Evolutionary conservation across 2,113 vertebrate species (phyloP).

Genomic region (Nothocercus julius): DNA sequence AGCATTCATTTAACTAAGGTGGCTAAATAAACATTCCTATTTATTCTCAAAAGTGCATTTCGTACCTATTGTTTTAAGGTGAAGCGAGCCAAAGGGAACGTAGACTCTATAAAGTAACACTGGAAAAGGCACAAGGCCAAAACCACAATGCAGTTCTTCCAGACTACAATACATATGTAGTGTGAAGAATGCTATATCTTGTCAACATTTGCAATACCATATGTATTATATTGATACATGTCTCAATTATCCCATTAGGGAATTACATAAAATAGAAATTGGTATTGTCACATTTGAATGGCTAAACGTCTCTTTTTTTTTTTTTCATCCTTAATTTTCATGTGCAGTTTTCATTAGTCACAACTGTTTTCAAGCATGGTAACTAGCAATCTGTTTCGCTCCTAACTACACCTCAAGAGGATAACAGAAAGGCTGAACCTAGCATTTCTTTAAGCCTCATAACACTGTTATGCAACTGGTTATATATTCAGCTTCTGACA

Average conservation of each 20-base stretch:
- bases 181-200: not conserved
- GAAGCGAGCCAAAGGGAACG: not conserved
- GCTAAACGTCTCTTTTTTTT: not conserved
- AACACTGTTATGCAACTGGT: not conserved
- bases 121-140: not conserved
- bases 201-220: not conserved
- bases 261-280: not conserved
- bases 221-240: not conserved
- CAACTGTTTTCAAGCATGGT: not conserved
- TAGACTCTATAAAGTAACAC: not conserved
- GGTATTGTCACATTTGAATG: not conserved
- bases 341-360: not conserved
- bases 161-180: not conserved
- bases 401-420: not conserved
- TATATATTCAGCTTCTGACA: not conserved
- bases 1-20: not conserved
- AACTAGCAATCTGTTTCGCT: not conserved
- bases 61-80: not conserved
- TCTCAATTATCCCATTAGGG: not conserved
- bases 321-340: conserved; percentile 1
- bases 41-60: not conserved
- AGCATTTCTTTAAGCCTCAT: not conserved
- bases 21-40: not conserved
- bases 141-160: not conserved
- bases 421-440: not conserved